Base-by-base conservation (phyloP, 2,797 vertebrate species). In the Podarcis siculus region DNA sequence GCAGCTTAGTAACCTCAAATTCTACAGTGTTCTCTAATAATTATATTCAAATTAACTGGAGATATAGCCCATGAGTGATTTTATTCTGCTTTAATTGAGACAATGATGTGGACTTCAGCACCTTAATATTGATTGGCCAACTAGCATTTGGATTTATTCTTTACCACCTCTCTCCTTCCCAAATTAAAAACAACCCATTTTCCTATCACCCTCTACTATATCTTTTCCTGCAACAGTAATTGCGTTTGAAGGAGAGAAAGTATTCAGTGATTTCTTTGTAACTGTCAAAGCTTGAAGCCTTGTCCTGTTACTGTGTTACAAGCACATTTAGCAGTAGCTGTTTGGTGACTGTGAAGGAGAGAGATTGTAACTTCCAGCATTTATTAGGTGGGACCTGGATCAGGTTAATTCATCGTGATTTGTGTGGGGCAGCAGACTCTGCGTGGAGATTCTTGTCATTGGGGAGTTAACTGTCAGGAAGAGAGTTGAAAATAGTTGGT, bases 11-110 rank as follows among this genome's bases (percentile, higher is more conserved):
- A 3, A 69, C 39, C 73, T 39, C 27, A 37, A 39, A 73, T 86
- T 61, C 61, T 45, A 79, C 71, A 86, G 8, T 27, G 71, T n/a
- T 72, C 23, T 45, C 66, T 23, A 71, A 21, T 30, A 4, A 35
- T 8, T 1, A 9, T 55, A 19, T 8, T 61, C 49, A 85, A 73
- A 0, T 0, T 35, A 32, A 45, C 5, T 42, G 5, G 58, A 58
- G 61, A 55, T 19, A 27, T 9, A n/a, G 37, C 2, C 39, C n/a
- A 25, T 1, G 21, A 82, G 64, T 58, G 21, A 83, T 8, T 30
- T 12, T 67, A 32, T 78, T 61, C 3, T n/a, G 5, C 23, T 42
- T 82, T 45, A 13, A 1, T 1, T 82, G 45, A 42, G n/a, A 13
- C 13, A 80, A 25, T 66, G 39, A 7, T 23, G 80, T 23, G n/a